Evolutionary conservation across 2,113 vertebrate species (phyloP).

Genomic region (Mellivora capensis): DNA sequence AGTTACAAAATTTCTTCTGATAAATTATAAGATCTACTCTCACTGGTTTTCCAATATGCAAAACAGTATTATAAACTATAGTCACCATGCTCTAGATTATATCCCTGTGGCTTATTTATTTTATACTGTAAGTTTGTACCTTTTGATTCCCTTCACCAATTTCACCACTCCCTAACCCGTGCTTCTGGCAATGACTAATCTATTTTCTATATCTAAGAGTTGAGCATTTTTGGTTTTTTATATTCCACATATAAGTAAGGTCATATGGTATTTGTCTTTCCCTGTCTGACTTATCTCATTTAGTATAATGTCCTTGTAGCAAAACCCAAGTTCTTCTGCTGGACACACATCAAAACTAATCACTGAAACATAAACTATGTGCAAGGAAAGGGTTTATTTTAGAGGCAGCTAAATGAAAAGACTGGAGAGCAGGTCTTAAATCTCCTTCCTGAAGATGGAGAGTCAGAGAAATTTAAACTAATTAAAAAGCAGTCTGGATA

Average conservation of each 20-base stretch:
- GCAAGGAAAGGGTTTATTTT: background rate
- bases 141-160: background rate
- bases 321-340: background rate
- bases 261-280: background rate
- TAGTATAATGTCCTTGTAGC: background rate
- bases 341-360: background rate
- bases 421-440: background rate
- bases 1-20: background rate
- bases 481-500: background rate
- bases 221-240: background rate
- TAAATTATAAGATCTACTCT: background rate
- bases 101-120: background rate
- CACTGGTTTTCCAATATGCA: background rate
- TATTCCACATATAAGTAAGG: background rate
- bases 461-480: background rate
- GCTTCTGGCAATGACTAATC: background rate
- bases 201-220: background rate
- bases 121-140: background rate
- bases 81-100: background rate
- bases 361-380: background rate
- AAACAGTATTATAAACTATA: background rate
- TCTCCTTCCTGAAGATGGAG: background rate
- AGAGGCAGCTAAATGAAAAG: background rate
- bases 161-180: background rate
- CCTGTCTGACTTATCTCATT: background rate